Evolutionary conservation across 2,888 invertebrate genomes (phyloP).

Genomic region (Ceriagrion tenellum): DNA sequence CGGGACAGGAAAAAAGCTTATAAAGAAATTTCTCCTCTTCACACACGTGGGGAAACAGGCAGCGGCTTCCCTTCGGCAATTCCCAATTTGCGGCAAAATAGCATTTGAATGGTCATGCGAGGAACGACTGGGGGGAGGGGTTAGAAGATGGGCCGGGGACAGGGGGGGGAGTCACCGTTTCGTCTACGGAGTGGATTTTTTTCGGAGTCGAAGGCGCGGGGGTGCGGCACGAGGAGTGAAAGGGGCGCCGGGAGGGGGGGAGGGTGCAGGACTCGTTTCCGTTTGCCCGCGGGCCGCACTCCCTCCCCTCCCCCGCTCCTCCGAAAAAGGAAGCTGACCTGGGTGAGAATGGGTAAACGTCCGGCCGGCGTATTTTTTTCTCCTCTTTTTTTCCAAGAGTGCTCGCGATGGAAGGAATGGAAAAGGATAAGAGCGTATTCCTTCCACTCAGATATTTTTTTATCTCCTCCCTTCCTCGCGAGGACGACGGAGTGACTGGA

Average conservation of each 20-base stretch:
- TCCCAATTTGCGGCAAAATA: conserved; percentile 2
- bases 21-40: not conserved
- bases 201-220: not conserved
- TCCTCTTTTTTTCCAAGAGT: too few species aligned
- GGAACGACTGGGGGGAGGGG: not conserved
- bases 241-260: not conserved
- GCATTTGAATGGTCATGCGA: not conserved
- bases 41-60: too few species aligned
- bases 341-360: too few species aligned
- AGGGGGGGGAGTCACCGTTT: not conserved
- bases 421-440: too few species aligned
- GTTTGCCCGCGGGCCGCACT: not conserved
- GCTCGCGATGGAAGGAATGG: too few species aligned
- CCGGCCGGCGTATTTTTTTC: too few species aligned
- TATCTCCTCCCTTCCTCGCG: too few species aligned
- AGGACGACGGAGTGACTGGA: too few species aligned
- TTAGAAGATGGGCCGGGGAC: not conserved
- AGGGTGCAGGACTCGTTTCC: too few species aligned
- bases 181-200: not conserved
- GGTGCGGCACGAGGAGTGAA: not conserved
- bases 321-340: too few species aligned
- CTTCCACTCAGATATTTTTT: too few species aligned
- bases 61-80: not conserved
- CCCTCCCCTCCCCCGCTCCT: too few species aligned
- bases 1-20: not conserved